These are phyloP conservation scores for Leucosticte australis DNA, from an alignment of 2,113 vertebrate genomes.

Conservation along the genomic window DNA sequence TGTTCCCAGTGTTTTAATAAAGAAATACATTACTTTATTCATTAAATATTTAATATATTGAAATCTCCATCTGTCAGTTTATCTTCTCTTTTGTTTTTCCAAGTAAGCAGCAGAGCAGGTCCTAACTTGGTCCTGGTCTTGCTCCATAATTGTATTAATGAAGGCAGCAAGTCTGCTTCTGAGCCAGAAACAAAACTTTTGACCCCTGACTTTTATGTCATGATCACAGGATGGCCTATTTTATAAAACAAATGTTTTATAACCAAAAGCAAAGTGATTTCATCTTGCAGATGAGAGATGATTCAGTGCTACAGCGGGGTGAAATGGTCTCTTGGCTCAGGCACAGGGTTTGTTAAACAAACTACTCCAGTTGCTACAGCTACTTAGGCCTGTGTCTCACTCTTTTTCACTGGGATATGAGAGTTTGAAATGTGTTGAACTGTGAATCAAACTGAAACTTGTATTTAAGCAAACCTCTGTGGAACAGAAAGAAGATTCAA, in stretches of 20 bases:
- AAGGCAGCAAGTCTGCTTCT: background rate
- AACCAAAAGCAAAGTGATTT: slow-evolving; percentile 29
- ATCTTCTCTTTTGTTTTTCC: background rate
- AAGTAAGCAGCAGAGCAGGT: background rate
- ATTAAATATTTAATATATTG: background rate
- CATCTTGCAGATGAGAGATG: slow-evolving; percentile 21
- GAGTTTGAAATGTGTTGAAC: background rate
- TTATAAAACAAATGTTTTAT: slow-evolving; percentile 14
- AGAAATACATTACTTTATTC: background rate
- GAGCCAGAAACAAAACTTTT: background rate
- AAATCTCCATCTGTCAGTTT: background rate
- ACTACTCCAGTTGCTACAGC: slow-evolving; percentile 46
- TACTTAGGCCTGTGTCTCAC: background rate
- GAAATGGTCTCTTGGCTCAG: slow-evolving; percentile 37
- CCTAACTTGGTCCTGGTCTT: background rate
- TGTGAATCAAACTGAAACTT: slow-evolving; percentile 5
- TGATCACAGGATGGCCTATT: background rate
- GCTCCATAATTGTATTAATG: background rate
- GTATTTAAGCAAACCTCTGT: background rate
- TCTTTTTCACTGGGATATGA: background rate
- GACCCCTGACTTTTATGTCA: background rate
- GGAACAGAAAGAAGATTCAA: background rate
- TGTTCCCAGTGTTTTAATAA: background rate
- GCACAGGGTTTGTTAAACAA: slow-evolving; percentile 31
- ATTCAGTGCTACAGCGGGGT: background rate